Conservation (phyloP, 92 coral and sea anemone genomes). For the Pocillopora grandis region DNA sequence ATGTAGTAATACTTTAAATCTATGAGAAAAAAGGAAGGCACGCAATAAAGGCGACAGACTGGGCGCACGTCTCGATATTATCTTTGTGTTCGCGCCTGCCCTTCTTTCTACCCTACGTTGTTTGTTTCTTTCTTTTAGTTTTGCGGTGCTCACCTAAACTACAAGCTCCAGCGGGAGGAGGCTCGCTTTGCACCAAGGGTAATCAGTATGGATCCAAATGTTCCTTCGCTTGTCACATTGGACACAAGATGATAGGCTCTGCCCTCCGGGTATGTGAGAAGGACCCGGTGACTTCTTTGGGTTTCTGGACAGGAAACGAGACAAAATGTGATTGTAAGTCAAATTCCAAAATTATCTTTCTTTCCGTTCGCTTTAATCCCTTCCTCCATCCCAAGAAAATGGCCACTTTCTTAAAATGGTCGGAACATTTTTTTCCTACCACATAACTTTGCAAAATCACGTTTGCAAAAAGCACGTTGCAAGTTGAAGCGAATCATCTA, state of each 20-base stretch:
- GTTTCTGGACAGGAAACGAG: conserved; percentile 65
- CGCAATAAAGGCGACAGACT: too few species aligned
- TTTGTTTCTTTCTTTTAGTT: not conserved
- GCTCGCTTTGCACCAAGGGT: conserved; percentile 38
- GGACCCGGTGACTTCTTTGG: conserved; percentile 11
- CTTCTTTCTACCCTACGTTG: not conserved
- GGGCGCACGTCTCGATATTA: too few species aligned
- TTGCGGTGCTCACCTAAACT: conserved; percentile 45
- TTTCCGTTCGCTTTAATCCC: too few species aligned
- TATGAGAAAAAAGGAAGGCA: too few species aligned
- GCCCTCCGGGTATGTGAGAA: conserved; percentile 52
- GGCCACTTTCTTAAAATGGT: too few species aligned
- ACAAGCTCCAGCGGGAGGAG: conserved; percentile 58
- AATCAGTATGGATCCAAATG: conserved; percentile 67
- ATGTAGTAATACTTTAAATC: too few species aligned
- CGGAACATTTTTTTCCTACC: too few species aligned
- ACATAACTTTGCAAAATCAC: too few species aligned
- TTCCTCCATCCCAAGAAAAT: too few species aligned
- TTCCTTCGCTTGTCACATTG: conserved; percentile 44
- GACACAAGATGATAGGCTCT: conserved; percentile 41
- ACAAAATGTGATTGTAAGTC: conserved; percentile 48
- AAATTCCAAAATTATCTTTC: not conserved
- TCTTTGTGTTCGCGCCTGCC: too few species aligned
- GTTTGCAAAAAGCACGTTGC: too few species aligned
- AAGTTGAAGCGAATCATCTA: too few species aligned